These are phyloP conservation scores for Jordanella pulchra DNA, from an alignment of 2,797 vertebrate genomes.

Conservation along the genomic window DNA sequence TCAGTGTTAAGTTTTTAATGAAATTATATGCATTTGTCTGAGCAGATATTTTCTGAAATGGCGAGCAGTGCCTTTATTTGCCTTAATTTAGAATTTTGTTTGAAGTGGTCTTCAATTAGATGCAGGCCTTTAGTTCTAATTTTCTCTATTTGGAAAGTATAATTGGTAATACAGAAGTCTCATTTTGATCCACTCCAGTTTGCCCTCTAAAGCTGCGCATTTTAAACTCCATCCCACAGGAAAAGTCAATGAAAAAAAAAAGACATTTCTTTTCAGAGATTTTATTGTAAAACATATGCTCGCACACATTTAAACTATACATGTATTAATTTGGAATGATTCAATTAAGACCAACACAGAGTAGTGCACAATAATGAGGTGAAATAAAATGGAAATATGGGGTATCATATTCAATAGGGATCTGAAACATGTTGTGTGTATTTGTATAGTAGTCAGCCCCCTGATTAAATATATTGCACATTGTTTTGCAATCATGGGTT, in stretches of 20 bases:
- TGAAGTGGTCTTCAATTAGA: slow-evolving; percentile 1
- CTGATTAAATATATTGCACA: neutral
- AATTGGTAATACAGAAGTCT: slow-evolving; percentile 1
- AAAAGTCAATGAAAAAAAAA: slow-evolving; percentile 5
- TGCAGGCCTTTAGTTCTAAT: neutral
- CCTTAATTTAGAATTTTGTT: slow-evolving; percentile 1
- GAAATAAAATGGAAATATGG: neutral
- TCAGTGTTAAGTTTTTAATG: slow-evolving; percentile 41
- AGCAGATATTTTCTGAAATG: slow-evolving; percentile 1
- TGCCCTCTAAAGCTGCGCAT: neutral
- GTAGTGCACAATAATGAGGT: neutral
- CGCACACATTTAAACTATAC: neutral
- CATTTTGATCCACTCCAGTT: slow-evolving; percentile 2
- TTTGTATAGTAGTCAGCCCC: too few relatives aligned
- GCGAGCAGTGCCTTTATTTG: neutral
- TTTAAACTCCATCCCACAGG: neutral
- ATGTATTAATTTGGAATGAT: neutral
- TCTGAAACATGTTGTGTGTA: neutral
- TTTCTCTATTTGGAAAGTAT: slow-evolving; percentile 1
- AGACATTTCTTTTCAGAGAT: neutral
- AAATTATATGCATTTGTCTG: slow-evolving; percentile 29
- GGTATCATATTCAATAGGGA: neutral
- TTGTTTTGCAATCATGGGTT: neutral
- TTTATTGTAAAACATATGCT: neutral
- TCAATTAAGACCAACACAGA: neutral